Conservation (phyloP, 1,140 invertebrate genomes). For the Lutraria rhynchaena region DNA sequence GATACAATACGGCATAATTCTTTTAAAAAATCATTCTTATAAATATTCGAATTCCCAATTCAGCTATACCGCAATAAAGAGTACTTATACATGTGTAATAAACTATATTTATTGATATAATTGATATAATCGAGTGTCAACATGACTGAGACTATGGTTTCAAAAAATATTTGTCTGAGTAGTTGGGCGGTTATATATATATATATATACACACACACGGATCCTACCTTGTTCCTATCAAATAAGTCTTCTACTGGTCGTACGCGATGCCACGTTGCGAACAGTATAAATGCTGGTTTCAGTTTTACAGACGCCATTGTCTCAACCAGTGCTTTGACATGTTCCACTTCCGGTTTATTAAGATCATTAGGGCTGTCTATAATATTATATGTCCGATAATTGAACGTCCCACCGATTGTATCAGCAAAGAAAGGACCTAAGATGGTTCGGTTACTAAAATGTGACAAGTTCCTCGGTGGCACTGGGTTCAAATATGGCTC, state of each 20-base stretch:
- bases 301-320: background rate
- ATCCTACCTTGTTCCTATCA: background rate
- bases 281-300: background rate
- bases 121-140: too few relatives aligned
- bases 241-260: background rate
- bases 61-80: too few relatives aligned
- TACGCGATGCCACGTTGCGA: conserved; percentile 2
- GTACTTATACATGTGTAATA: too few relatives aligned
- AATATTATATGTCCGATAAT: background rate
- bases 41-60: too few relatives aligned
- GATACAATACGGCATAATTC: too few relatives aligned
- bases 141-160: too few relatives aligned
- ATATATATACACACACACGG: too few relatives aligned
- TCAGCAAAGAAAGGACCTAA: conserved; percentile 8
- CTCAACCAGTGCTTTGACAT: background rate
- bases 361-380: background rate
- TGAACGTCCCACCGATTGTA: background rate
- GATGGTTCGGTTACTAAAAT: background rate
- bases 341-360: background rate
- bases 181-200: too few relatives aligned
- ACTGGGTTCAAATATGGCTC: background rate
- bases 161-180: too few relatives aligned
- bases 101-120: too few relatives aligned
- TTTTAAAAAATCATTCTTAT: too few relatives aligned
- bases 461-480: background rate